These are phyloP conservation scores for Lateolabrax maculatus DNA, from an alignment of 2,797 vertebrate species.

Conservation along the genomic window DNA sequence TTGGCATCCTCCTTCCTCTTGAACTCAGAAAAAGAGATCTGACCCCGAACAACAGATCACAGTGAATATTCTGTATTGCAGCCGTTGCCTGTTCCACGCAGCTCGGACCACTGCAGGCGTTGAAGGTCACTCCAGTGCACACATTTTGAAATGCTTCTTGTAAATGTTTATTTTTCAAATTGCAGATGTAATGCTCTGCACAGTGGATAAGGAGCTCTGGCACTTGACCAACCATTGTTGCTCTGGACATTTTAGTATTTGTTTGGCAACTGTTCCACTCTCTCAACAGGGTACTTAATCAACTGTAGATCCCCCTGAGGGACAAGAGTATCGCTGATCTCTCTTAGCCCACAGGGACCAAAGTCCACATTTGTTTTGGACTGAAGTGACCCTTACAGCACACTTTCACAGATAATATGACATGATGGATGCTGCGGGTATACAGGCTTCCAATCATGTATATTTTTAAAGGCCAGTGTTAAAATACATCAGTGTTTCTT, in stretches of 20 bases:
- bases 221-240: slow-evolving; percentile 39
- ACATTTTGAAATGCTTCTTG: background rate
- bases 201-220: slow-evolving; percentile 45
- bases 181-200: slow-evolving; percentile 6
- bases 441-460: background rate
- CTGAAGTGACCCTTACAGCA: slow-evolving; percentile 41
- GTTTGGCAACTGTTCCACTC: slow-evolving; percentile 60
- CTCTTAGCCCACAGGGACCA: slow-evolving; percentile 46
- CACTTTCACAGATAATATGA: slow-evolving; percentile 39
- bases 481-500: background rate
- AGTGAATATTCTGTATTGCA: background rate
- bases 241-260: slow-evolving; percentile 57
- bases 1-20: background rate
- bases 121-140: background rate
- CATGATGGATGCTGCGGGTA: slow-evolving; percentile 21
- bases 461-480: background rate
- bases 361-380: slow-evolving; percentile 47
- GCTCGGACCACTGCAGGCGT: background rate
- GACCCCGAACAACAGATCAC: background rate
- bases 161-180: slow-evolving; percentile 25
- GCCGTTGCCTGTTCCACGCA: background rate
- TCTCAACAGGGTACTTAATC: slow-evolving; percentile 70
- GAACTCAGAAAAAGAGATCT: background rate
- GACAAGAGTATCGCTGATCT: slow-evolving; percentile 62
- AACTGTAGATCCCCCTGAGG: slow-evolving; percentile 63